Conservation (phyloP, 2,888 invertebrate species). For the Steromphala cineraria region DNA sequence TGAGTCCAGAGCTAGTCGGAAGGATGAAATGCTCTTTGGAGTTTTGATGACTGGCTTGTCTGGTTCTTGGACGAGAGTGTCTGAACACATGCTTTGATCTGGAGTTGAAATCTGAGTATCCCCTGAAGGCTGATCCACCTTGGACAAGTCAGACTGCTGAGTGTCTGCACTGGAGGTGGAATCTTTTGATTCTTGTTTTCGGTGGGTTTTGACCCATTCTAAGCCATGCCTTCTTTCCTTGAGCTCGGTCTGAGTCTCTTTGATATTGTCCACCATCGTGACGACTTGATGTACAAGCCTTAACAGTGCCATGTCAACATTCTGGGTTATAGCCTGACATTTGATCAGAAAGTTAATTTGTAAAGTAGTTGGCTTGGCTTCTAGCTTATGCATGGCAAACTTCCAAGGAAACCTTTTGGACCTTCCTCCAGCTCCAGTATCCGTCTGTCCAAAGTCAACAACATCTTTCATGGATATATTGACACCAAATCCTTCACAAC, state of each 20-base stretch:
- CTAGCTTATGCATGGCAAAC: conserved; percentile 73
- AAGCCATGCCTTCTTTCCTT: conserved; percentile 80
- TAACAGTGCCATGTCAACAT: conserved; percentile 96
- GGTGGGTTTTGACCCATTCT: conserved; percentile 68
- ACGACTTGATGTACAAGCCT: conserved; percentile 95
- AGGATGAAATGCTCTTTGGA: conserved; percentile 37
- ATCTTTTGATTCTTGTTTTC: conserved; percentile 73
- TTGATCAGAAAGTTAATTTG: conserved; percentile 92
- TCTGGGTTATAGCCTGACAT: conserved; percentile 91
- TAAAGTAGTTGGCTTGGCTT: conserved; percentile 83
- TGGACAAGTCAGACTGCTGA: conserved; percentile 60
- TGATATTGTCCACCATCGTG: conserved; percentile 97
- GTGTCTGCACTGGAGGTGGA: conserved; percentile 70
- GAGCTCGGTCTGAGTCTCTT: conserved; percentile 93
- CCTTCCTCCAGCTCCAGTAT: conserved; percentile 41
- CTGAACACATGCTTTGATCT: conserved; percentile 23
- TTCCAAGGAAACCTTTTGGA: conserved; percentile 50
- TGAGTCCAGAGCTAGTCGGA: conserved; percentile 43
- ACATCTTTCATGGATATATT: conserved; percentile 93
- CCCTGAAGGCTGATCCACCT: neutral
- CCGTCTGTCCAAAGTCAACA: conserved; percentile 83
- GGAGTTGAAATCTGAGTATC: conserved; percentile 15
- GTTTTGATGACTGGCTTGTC: conserved; percentile 8
- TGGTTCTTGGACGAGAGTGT: neutral
- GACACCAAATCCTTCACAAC: conserved; percentile 92